Evolutionary conservation across 2,797 vertebrate species (phyloP).

Genomic region (Pangasius mekongensis): DNA sequence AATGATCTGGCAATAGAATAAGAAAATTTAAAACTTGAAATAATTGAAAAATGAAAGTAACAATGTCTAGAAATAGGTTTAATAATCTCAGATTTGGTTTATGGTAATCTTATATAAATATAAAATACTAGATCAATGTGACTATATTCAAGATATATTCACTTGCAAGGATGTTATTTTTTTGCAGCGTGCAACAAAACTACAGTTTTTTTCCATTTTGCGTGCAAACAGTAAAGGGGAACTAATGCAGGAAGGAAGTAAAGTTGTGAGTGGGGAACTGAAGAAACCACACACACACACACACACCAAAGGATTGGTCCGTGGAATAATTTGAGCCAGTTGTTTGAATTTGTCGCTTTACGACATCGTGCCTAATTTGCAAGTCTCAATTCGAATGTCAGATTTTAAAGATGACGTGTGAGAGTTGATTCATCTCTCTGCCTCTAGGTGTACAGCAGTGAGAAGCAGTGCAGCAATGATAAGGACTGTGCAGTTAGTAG

Average conservation of each 20-base stretch:
- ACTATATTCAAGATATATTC: not conserved
- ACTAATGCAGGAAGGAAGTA: not conserved
- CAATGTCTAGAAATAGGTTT: not conserved
- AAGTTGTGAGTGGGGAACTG: not conserved
- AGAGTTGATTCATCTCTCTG: not conserved
- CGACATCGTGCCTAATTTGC: no score
- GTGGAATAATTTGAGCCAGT: not conserved
- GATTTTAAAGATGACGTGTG: not conserved
- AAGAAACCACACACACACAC: not conserved
- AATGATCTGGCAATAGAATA: no score
- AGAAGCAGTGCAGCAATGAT: constrained; percentile 86
- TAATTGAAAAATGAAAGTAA: not conserved
- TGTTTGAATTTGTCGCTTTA: not conserved
- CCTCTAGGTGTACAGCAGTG: constrained; percentile 75
- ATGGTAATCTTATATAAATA: not conserved
- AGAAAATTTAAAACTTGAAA: not conserved
- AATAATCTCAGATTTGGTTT: not conserved
- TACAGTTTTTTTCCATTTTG: no score
- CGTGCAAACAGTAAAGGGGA: no score
- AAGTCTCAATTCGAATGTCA: not conserved
- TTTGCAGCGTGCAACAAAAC: no score
- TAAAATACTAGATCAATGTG: not conserved
- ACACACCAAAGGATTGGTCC: not conserved
- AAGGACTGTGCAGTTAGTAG: constrained; percentile 90
- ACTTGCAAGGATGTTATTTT: not conserved